Evolutionary conservation across 2,797 vertebrate species (phyloP).

Genomic region (Hypotaenidia okinawae): DNA sequence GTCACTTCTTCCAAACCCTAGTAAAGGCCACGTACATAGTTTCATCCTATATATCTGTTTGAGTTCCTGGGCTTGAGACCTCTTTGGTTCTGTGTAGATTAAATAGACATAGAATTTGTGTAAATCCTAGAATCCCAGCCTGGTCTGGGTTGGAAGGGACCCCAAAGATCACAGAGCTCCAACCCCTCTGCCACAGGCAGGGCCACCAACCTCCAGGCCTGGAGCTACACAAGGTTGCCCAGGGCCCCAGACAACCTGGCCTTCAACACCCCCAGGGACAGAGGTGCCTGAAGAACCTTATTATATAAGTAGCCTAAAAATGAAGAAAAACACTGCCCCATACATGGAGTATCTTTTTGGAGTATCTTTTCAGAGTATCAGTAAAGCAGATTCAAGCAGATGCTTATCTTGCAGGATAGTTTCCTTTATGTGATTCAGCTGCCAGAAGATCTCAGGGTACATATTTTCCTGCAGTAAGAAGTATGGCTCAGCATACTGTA

Average conservation of each 20-base stretch:
- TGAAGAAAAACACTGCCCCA: neutral
- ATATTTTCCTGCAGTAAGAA: neutral
- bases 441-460: slow-evolving; percentile 9
- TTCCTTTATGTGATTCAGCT: neutral
- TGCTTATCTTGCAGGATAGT: neutral
- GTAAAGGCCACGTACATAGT: too few species aligned
- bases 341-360: fast-evolving
- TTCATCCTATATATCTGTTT: neutral
- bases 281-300: too few species aligned
- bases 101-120: neutral
- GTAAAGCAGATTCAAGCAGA: neutral
- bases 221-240: too few species aligned
- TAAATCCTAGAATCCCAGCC: too few species aligned
- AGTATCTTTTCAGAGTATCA: too few species aligned
- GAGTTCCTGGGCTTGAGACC: neutral
- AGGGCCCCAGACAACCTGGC: too few species aligned
- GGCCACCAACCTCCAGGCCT: too few species aligned
- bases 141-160: too few species aligned
- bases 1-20: neutral
- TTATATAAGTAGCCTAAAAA: neutral
- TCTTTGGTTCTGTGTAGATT: neutral
- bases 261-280: too few species aligned
- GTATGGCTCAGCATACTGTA: neutral
- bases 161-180: too few species aligned
- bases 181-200: too few species aligned